Percentiles rank a stretch among this genome's conserved stretches.
phyloP scores from a whole-genome alignment of 2,888 invertebrate species.

The Sarcophaga carnaria region DNA sequence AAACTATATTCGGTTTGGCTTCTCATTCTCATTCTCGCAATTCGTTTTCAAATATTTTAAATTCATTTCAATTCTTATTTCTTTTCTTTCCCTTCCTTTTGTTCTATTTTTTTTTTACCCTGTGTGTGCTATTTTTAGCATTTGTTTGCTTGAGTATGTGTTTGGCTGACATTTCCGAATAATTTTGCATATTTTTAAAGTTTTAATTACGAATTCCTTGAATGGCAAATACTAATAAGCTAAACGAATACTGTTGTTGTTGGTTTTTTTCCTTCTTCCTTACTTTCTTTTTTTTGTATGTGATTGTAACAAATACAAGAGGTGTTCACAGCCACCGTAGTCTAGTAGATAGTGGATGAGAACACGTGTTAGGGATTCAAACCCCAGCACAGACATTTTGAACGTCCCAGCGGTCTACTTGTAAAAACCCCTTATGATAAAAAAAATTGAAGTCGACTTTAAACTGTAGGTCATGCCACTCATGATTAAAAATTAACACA shows the following conservation, averaged over 20 bases:
- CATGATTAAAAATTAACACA: too few species aligned
- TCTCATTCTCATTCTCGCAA: too few species aligned
- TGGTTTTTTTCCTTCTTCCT: not conserved
- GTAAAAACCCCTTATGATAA: too few species aligned
- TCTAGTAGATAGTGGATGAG: too few species aligned
- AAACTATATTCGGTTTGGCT: too few species aligned
- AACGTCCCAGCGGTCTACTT: too few species aligned
- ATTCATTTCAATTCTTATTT: not conserved
- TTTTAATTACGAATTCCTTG: constrained; percentile 32
- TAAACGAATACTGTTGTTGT: too few species aligned
- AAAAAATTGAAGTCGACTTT: too few species aligned
- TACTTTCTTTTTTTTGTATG: not conserved
- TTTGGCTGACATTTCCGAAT: constrained; percentile 8
- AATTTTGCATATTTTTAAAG: constrained; percentile 9
- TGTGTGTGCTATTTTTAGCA: not conserved
- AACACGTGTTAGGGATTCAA: too few species aligned
- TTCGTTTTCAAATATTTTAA: not conserved
- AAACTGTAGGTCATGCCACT: too few species aligned
- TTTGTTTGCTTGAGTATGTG: not conserved
- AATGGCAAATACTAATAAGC: not conserved
- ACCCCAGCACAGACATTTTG: too few species aligned
- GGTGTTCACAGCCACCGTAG: not conserved
- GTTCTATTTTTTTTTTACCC: not conserved
- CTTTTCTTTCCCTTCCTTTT: not conserved
- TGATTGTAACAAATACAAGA: not conserved